Evolutionary conservation across 2,888 invertebrate species (phyloP).

Genomic region (Tetragnatha montana): DNA sequence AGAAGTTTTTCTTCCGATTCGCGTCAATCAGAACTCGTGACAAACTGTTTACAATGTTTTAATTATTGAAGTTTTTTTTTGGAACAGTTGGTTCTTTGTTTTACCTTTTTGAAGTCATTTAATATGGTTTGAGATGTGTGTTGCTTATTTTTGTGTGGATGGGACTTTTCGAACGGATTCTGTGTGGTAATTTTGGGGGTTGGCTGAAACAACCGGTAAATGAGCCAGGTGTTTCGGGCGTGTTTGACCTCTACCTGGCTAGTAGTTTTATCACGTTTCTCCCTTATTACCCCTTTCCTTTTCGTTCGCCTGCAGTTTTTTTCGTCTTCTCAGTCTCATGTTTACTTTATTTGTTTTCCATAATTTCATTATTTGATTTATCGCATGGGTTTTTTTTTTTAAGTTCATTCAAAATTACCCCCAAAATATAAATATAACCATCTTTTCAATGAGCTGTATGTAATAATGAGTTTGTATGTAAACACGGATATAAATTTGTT

Average conservation of each 20-base stretch:
- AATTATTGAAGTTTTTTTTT: not conserved
- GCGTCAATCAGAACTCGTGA: not conserved
- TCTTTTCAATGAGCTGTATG: no score
- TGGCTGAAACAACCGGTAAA: slow-evolving; percentile 32
- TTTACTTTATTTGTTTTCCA: no score
- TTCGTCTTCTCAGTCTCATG: no score
- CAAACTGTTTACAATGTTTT: slow-evolving; percentile 1
- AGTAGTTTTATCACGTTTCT: slow-evolving; percentile 65
- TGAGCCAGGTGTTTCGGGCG: slow-evolving; percentile 68
- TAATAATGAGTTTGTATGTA: no score
- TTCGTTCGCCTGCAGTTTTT: slow-evolving; percentile 15
- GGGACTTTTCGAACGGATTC: not conserved
- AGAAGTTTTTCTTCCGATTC: not conserved
- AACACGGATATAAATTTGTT: no score
- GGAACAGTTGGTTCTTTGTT: slow-evolving; percentile 12
- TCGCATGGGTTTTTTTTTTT: no score
- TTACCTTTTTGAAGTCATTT: not conserved
- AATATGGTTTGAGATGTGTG: no score
- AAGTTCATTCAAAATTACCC: no score
- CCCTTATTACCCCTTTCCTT: slow-evolving; percentile 54
- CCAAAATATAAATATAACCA: no score
- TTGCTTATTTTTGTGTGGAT: not conserved
- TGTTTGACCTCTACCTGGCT: slow-evolving; percentile 48
- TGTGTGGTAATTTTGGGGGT: not conserved
- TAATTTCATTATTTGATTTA: no score